These are phyloP conservation scores for Labeo catla DNA, from an alignment of 2,113 vertebrate genomes.

Conservation along the genomic window DNA sequence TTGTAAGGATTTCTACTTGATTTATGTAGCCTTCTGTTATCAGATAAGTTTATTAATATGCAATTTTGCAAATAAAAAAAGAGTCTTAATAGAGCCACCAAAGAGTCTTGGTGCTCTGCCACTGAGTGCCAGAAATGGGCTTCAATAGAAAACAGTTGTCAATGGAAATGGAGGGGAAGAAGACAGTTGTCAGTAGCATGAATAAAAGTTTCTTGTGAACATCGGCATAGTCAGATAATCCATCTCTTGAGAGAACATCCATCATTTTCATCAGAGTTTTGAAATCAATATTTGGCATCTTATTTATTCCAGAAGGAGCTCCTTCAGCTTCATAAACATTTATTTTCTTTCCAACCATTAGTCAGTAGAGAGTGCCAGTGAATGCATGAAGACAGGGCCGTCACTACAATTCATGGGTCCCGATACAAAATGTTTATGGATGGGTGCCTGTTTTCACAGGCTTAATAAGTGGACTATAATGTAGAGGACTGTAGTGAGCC, in stretches of 20 bases:
- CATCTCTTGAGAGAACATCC: neutral
- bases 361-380: neutral
- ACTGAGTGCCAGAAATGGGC: too few relatives aligned
- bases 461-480: neutral
- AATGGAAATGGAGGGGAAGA: neutral
- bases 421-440: neutral
- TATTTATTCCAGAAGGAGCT: slow-evolving; percentile 23
- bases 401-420: neutral
- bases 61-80: too few relatives aligned
- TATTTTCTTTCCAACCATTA: neutral
- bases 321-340: neutral
- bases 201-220: neutral
- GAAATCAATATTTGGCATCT: slow-evolving; percentile 19
- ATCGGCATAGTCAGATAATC: neutral
- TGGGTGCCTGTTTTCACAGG: neutral
- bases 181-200: neutral
- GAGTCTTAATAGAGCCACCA: too few relatives aligned
- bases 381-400: neutral
- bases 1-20: too few relatives aligned
- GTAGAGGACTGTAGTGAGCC: neutral
- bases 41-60: too few relatives aligned
- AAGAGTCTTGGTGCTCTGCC: too few relatives aligned
- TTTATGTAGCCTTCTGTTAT: too few relatives aligned
- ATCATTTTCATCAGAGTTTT: slow-evolving; percentile 19
- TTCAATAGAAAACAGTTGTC: neutral